Conservation (phyloP, 2,113 vertebrate genomes). For the Seriola rivoliana region DNA sequence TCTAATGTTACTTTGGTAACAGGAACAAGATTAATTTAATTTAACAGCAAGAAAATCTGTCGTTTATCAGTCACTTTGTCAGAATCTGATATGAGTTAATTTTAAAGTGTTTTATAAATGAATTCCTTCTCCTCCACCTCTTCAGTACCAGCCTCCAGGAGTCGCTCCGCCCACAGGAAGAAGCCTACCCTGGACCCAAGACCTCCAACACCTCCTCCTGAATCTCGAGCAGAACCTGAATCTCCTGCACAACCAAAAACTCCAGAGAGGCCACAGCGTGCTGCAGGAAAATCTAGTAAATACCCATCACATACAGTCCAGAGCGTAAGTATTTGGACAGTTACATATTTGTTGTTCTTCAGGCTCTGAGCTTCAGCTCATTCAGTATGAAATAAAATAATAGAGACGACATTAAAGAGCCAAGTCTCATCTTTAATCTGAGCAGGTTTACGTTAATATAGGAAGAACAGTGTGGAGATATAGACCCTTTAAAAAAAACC, state of each 20-base stretch:
- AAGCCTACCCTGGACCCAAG: not conserved
- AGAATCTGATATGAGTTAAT: too few relatives aligned
- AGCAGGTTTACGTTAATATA: too few relatives aligned
- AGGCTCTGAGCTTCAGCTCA: not conserved
- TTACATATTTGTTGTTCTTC: not conserved
- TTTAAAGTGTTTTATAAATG: not conserved
- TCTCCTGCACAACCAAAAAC: not conserved
- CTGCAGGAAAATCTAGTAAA: conserved; percentile 40
- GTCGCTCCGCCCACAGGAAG: conserved; percentile 38
- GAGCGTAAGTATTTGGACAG: too few relatives aligned
- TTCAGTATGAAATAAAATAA: not conserved
- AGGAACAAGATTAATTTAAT: too few relatives aligned
- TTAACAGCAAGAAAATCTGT: too few relatives aligned
- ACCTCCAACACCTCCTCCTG: not conserved
- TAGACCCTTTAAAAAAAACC: too few relatives aligned
- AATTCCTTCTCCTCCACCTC: not conserved
- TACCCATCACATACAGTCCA: not conserved
- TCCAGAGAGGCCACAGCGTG: conserved; percentile 16
- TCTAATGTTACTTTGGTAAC: too few relatives aligned
- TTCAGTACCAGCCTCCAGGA: conserved; percentile 20
- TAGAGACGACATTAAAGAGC: too few relatives aligned
- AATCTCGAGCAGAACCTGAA: not conserved
- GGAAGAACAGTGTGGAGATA: too few relatives aligned
- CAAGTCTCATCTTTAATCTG: too few relatives aligned
- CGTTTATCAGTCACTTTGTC: too few relatives aligned